Percentiles rank a stretch among this genome's conserved stretches.
Conservation (phyloP, 2,888 invertebrate species). For the Xestoiulus laeticollis region DNA sequence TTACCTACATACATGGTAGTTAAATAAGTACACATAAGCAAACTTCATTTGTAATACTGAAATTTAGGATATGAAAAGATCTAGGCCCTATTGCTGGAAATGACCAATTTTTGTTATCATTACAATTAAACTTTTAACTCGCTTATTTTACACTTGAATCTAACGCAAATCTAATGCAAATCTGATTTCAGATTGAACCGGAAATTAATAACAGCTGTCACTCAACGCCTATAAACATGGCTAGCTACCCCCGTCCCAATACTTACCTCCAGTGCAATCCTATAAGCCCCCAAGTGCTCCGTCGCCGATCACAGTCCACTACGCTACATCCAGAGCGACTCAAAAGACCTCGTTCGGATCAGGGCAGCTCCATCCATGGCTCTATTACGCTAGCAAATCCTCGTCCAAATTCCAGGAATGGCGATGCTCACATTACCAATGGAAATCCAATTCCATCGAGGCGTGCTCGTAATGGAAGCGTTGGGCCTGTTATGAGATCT, state of each 20-base stretch:
- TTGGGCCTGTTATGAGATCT: constrained; percentile 34
- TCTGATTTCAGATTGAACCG: background rate
- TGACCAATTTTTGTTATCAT: background rate
- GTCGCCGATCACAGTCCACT: constrained; percentile 56
- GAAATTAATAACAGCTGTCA: background rate
- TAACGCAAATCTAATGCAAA: background rate
- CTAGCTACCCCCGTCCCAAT: constrained; percentile 35
- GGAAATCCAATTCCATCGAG: background rate
- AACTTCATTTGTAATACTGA: background rate
- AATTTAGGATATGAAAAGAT: background rate
- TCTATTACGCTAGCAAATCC: constrained; percentile 28
- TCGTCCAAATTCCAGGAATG: constrained; percentile 12
- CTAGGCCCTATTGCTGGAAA: background rate
- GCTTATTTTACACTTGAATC: background rate
- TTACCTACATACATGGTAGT: background rate
- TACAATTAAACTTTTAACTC: background rate
- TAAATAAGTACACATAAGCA: background rate
- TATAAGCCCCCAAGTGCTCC: constrained; percentile 51
- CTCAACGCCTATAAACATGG: constrained; percentile 9
- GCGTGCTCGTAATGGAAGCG: background rate
- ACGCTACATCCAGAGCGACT: constrained; percentile 52
- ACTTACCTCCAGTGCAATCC: constrained; percentile 9
- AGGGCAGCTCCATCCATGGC: constrained; percentile 41
- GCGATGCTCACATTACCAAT: background rate
- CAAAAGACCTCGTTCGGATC: constrained; percentile 53